Evolutionary conservation across 92 coral and sea anemone genomes (phyloP), one percentile per base, ranked within the genome.

Genomic region (Nematostella vectensis): DNA sequence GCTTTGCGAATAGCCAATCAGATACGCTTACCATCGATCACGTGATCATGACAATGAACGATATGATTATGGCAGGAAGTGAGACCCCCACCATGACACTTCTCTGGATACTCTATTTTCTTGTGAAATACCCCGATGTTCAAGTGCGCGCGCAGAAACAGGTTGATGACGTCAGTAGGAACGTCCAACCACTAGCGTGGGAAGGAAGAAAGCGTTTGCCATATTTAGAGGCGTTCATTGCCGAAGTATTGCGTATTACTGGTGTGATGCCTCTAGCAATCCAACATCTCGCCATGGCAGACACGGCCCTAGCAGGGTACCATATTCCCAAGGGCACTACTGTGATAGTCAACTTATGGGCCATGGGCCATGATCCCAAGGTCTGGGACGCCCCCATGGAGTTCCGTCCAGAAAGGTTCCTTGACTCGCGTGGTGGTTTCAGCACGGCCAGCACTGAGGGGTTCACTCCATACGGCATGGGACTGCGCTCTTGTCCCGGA

Each of bases 401-500:
- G 33, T 82, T 82, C 48, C 31, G 53, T 31, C 89, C 89, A 0
- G 80, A 76, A 47, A 57, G 89, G 54, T 82, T 76, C 55, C 65
- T 82, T 22, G 75, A 76, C 31, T 62, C 45, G 11, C 28, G 67
- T 22, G 89, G 89, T 15, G 31, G 28, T 29, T 82, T 55, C 27
- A 44, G 56, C 10, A 54, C 76, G 3, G 62, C 61, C 36, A 38
- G 47, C 25, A 62, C 54, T 21, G 26, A 58, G 4, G 71, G 83
- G 38, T 51, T 65, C 40, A 43, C 72, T 29, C 66, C 89, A 16
- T 82, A 68, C 67, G 75, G 77, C 0, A 38, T 74, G 11, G 89
- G 89, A 17, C 77, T 70, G 45, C 78, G 89, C 4, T 79, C 78
- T 12, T 82, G 89, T 40, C 84, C 79, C 21, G 89, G 89, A 8